phyloP scores from a whole-genome alignment of 1,140 invertebrate species.

The Thalassaphorura encarpata region DNA sequence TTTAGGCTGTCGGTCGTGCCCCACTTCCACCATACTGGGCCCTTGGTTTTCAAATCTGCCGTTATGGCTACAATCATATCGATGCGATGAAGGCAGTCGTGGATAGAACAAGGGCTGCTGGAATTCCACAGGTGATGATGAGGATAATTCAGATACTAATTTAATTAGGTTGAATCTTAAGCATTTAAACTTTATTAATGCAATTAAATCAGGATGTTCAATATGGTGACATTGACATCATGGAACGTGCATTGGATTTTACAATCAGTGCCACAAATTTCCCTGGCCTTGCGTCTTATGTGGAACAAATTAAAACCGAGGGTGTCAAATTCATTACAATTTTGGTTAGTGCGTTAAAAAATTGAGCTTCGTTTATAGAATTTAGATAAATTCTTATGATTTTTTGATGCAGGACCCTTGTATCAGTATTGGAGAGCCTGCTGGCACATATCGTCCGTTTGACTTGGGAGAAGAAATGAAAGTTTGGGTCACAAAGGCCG shows the following conservation, averaged over 20 bases:
- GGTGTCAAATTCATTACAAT: constrained; percentile 31
- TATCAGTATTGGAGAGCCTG: constrained; percentile 13
- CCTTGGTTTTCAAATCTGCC: constrained; percentile 44
- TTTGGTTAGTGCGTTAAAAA: constrained; percentile 15
- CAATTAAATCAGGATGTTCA: constrained; percentile 5
- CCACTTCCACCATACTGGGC: constrained; percentile 43
- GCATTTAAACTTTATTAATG: too few species aligned
- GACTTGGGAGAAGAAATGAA: constrained; percentile 14
- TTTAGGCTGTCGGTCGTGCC: constrained; percentile 39
- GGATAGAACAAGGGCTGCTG: constrained; percentile 35
- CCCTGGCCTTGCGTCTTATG: constrained; percentile 14
- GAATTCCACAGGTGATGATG: not conserved
- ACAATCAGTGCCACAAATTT: constrained; percentile 6
- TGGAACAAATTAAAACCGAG: constrained; percentile 12
- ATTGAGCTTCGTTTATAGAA: not conserved
- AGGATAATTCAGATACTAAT: too few species aligned
- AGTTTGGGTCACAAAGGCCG: constrained; percentile 26
- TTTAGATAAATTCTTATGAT: not conserved
- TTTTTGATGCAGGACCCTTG: constrained; percentile 6
- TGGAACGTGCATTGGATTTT: constrained; percentile 50
- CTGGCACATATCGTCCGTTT: not conserved
- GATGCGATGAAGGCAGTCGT: constrained; percentile 35
- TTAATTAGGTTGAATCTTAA: not conserved
- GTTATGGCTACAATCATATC: constrained; percentile 41
- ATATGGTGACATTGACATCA: constrained; percentile 42